These are phyloP conservation scores for Tretioscincus oriximinensis DNA, from an alignment of 2,113 vertebrate species.

Conservation along the genomic window DNA sequence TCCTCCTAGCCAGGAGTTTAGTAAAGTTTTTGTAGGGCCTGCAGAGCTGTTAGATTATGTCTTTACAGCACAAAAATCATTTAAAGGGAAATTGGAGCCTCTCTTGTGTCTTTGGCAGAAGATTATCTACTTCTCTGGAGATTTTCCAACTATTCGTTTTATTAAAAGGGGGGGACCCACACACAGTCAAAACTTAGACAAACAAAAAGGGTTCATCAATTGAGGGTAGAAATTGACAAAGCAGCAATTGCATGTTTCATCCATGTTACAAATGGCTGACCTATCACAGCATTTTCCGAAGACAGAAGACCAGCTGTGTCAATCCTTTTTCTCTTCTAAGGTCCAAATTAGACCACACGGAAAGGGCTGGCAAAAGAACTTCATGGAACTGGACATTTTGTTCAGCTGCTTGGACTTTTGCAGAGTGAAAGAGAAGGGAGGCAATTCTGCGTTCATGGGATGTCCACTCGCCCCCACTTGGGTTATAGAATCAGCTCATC, in stretches of 20 bases:
- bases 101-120: constrained; percentile 2
- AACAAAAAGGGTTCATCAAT: constrained; percentile 6
- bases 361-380: constrained; percentile 9
- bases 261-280: not conserved
- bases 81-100: constrained; percentile 12
- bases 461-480: not conserved
- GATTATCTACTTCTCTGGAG: constrained; percentile 25
- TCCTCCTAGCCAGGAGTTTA: constrained; percentile 5
- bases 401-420: not conserved
- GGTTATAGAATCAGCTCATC: not conserved
- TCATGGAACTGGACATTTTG: constrained; percentile 12
- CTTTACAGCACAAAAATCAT: constrained; percentile 25
- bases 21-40: constrained; percentile 21
- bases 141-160: constrained; percentile 4
- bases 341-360: constrained; percentile 17
- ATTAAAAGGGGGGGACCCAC: not conserved
- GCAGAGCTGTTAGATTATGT: constrained; percentile 24
- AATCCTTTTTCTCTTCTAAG: not conserved
- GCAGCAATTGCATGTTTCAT: not conserved
- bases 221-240: constrained; percentile 8
- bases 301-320: constrained; percentile 5
- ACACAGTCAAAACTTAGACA: constrained; percentile 19
- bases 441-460: not conserved
- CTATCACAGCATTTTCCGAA: constrained; percentile 9
- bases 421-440: not conserved